Conservation (phyloP, 2,113 vertebrate genomes). For the Heterocephalus glaber region DNA sequence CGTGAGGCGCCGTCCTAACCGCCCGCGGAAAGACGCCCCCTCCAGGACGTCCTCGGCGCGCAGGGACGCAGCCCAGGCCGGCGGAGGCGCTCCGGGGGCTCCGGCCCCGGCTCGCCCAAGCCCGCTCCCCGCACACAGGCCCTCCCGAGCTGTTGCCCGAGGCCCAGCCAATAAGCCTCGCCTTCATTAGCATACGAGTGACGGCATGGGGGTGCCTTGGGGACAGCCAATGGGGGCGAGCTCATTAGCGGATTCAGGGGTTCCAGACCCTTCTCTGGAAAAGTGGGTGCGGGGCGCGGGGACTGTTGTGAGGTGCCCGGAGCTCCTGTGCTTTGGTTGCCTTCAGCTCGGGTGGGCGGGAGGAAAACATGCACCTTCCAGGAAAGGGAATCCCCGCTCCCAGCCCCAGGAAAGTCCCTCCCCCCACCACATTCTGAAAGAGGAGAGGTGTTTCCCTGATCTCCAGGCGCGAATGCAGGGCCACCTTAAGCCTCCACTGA, state of each 20-base stretch:
- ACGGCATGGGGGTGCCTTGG: constrained; percentile 59
- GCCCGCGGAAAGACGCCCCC: too few species aligned
- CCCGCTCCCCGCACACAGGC: not conserved
- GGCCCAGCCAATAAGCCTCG: constrained; percentile 71
- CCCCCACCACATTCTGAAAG: not conserved
- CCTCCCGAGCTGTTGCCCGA: constrained; percentile 31
- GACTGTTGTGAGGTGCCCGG: fast-evolving
- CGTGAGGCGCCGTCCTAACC: too few species aligned
- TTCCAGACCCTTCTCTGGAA: not conserved
- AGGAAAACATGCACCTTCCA: not conserved
- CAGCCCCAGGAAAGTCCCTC: constrained; percentile 8
- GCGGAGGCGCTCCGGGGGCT: too few species aligned
- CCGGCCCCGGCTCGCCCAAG: not conserved
- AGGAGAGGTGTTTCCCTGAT: constrained; percentile 49
- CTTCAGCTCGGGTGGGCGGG: not conserved
- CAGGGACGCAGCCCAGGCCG: too few species aligned
- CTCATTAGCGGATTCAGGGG: not conserved
- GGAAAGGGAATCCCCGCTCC: constrained; percentile 69
- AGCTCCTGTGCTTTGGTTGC: not conserved
- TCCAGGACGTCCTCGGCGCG: too few species aligned
- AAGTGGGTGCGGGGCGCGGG: fast-evolving
- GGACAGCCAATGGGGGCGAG: constrained; percentile 57
- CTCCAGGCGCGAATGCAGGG: not conserved
- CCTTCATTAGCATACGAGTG: constrained; percentile 69
- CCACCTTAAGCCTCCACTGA: not conserved